Base-by-base conservation (phyloP, 2,888 invertebrate genomes). In the Standfussiana lucernea region DNA sequence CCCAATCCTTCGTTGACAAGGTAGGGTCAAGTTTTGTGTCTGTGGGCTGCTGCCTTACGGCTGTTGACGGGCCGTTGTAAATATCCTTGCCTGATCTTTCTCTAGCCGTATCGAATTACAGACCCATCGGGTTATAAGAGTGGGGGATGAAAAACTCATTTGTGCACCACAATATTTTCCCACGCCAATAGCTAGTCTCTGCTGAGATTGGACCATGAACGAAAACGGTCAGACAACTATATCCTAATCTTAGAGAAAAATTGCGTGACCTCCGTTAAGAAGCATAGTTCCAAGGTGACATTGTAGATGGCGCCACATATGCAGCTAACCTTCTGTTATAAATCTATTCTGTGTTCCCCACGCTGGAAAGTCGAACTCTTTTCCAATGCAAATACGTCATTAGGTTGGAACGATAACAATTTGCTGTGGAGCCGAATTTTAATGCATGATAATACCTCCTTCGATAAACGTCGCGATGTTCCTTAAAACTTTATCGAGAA, bases 341-440 rank as follows among this genome's bases (percentile, higher is more conserved):
- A n/a, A 24, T 61, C 5, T 61, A n/a, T 42, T 61, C 35, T 24
- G 28, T 47, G 80, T 13, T 15, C 8, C 24, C 10, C 11, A 42
- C 1, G n/a, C 13, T 28, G n/a, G 40, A 8, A 35, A 59, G 82
- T 79, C 86, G 89, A 92, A 94, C 93, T 94, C 93, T 93, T 93
- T 94, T 92, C 90, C 91, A 90, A 95, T 95, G 95, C 94, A 94
- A 95, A 95, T 95, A 93, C 93, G 89, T 94, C 94, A 94, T 95
- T 95, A 94, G 91, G 90, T 89, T 89, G 90, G 82, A 77, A 85
- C 91, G 92, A 91, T 92, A 93, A 93, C 93, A 93, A 93, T 93
- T 94, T 93, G 92, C 88, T 91, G 89, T 87, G 90, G 87, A 78
- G 86, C 75, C 91, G 93, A 93, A 94, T 94, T 92, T 94, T 93